A percentile compares a stretch with the other conserved stretches of the same genome.
Conservation (phyloP, 2,113 vertebrate species). For the Chamaetylas fuelleborni region DNA sequence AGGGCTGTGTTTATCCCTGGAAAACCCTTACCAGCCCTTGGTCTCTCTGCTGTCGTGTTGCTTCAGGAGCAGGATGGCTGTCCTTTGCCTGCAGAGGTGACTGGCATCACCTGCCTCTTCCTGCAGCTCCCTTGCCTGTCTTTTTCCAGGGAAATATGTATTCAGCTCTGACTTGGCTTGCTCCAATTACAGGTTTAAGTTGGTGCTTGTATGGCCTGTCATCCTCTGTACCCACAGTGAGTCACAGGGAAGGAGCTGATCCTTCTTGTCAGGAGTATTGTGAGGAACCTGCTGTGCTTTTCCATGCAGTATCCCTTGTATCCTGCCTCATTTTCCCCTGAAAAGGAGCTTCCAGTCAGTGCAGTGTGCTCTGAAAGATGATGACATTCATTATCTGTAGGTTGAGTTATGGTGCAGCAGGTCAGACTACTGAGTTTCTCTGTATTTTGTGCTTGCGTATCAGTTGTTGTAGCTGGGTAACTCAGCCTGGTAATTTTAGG, state of each 20-base stretch:
- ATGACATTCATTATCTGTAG: not conserved
- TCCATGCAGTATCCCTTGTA: not conserved
- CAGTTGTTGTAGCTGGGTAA: not conserved
- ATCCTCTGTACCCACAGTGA: not conserved
- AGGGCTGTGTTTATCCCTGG: not conserved
- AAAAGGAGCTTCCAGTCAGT: not conserved
- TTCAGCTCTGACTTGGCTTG: not conserved
- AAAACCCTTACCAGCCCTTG: no score
- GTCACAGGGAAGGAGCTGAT: not conserved
- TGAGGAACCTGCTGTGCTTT: not conserved
- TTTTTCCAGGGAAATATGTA: not conserved
- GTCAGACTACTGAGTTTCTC: not conserved
- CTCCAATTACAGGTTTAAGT: not conserved
- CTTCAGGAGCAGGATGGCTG: accelerated
- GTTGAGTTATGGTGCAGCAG: not conserved
- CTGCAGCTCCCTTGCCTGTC: not conserved
- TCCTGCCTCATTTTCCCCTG: not conserved
- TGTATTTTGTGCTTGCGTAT: not conserved
- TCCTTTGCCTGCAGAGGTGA: not conserved
- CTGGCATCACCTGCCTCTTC: not conserved
- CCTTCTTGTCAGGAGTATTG: not conserved
- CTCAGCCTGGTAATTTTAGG: not conserved
- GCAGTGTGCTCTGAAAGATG: accelerated
- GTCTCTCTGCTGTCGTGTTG: accelerated
- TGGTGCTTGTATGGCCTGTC: not conserved